A percentile compares a stretch with the other conserved stretches of the same genome.
Conservation (phyloP, 2,113 vertebrate genomes). For the Oriolus oriolus region DNA sequence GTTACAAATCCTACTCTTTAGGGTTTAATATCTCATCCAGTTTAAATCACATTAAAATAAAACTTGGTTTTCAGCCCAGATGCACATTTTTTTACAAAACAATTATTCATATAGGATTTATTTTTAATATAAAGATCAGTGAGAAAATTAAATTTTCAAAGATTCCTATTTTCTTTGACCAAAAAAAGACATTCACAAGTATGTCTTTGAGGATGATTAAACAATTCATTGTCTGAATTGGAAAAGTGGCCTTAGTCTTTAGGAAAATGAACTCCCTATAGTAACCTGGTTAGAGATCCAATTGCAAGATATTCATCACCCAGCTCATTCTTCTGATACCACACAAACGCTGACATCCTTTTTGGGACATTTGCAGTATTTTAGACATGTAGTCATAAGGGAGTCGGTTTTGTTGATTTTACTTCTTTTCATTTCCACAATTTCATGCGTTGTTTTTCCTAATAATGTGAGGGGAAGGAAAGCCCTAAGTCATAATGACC, state of each 20-base stretch:
- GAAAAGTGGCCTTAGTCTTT: not conserved
- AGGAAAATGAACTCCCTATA: not conserved
- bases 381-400: not conserved
- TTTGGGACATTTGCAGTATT: not conserved
- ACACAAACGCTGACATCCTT: not conserved
- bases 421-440: not conserved
- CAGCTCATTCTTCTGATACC: not conserved
- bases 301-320: not conserved
- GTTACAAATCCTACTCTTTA: slow-evolving; percentile 1
- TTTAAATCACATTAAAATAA: slow-evolving; percentile 8
- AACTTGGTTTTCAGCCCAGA: slow-evolving; percentile 18
- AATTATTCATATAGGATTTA: not conserved
- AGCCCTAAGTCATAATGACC: not conserved
- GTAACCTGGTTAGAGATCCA: not conserved
- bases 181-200: not conserved
- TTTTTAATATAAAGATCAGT: slow-evolving; percentile 1
- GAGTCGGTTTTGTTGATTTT: not conserved
- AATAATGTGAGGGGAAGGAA: not conserved
- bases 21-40: not conserved
- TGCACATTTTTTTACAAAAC: not conserved
- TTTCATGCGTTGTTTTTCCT: not conserved
- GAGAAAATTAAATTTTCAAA: not conserved
- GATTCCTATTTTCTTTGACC: not conserved
- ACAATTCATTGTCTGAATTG: not conserved
- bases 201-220: not conserved